Evolutionary conservation across 2,797 vertebrate species (phyloP).

Genomic region (Megaceryle alcyon): DNA sequence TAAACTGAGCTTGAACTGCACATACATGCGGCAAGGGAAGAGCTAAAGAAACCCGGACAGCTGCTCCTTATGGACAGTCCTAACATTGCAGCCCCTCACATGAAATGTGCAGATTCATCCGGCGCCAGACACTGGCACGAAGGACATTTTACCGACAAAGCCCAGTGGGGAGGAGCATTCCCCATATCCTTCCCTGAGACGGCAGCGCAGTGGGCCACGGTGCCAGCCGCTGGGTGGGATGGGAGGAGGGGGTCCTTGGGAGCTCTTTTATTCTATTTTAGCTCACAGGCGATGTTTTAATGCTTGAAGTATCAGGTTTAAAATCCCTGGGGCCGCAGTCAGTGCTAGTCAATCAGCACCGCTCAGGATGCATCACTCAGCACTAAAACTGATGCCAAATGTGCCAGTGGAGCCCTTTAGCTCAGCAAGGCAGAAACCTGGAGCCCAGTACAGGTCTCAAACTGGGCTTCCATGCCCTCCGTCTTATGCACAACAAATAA

Average conservation of each 20-base stretch:
- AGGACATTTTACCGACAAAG: background rate
- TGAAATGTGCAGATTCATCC: conserved; percentile 37
- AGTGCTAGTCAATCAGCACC: background rate
- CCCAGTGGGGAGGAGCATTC: background rate
- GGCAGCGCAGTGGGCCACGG: rapidly evolving
- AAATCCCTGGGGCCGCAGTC: background rate
- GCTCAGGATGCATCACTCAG: background rate
- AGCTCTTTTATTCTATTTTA: background rate
- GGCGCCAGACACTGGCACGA: background rate
- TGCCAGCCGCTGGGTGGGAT: background rate
- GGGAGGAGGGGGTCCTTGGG: background rate
- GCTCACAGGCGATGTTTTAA: background rate
- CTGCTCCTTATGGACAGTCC: background rate
- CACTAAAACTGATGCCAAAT: background rate
- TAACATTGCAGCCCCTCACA: background rate
- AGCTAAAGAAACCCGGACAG: background rate
- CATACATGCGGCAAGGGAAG: background rate
- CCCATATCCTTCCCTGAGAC: background rate
- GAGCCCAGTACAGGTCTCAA: background rate
- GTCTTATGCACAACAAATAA: background rate
- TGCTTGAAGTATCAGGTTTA: background rate
- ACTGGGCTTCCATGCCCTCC: background rate
- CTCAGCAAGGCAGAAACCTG: background rate
- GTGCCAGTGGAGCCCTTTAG: background rate
- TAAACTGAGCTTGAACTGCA: background rate